Evolutionary conservation across 2,888 invertebrate species (phyloP).

Genomic region (Drosophila mulleri): DNA sequence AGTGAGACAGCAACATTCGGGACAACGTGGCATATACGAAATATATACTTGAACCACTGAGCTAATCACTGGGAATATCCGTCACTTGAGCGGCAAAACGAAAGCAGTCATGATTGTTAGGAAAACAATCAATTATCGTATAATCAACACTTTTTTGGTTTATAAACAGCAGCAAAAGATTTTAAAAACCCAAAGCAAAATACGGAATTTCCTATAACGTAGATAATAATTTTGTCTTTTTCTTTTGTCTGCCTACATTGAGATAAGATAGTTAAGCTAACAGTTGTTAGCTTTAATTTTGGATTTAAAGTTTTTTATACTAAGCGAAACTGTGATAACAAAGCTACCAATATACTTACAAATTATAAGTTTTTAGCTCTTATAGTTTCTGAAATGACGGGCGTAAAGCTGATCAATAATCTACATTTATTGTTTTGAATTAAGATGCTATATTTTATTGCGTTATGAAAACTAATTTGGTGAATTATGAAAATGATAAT

Average conservation of each 20-base stretch:
- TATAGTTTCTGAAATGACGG: too few species aligned
- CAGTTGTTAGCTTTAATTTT: background rate
- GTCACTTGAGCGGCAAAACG: slow-evolving; percentile 25
- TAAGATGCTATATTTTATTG: too few species aligned
- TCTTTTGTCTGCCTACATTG: background rate
- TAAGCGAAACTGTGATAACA: too few species aligned
- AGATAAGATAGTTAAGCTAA: slow-evolving; percentile 2
- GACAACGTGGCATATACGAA: slow-evolving; percentile 44
- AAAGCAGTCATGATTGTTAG: background rate
- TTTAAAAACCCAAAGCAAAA: background rate
- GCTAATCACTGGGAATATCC: slow-evolving; percentile 54
- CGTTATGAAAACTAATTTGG: too few species aligned
- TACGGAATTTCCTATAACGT: background rate
- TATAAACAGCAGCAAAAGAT: slow-evolving; percentile 1
- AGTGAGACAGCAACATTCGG: slow-evolving; percentile 57
- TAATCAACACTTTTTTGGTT: slow-evolving; percentile 7
- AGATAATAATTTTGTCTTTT: too few species aligned
- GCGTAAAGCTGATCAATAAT: too few species aligned
- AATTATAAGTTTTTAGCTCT: too few species aligned
- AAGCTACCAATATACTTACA: too few species aligned
- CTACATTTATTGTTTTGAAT: too few species aligned
- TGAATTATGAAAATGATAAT: too few species aligned
- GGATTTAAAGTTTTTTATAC: background rate
- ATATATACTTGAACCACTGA: slow-evolving; percentile 18
- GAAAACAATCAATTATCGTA: slow-evolving; percentile 25